Base-by-base conservation (phyloP, 2,113 vertebrate species). In the Genyomyrus donnyi region DNA sequence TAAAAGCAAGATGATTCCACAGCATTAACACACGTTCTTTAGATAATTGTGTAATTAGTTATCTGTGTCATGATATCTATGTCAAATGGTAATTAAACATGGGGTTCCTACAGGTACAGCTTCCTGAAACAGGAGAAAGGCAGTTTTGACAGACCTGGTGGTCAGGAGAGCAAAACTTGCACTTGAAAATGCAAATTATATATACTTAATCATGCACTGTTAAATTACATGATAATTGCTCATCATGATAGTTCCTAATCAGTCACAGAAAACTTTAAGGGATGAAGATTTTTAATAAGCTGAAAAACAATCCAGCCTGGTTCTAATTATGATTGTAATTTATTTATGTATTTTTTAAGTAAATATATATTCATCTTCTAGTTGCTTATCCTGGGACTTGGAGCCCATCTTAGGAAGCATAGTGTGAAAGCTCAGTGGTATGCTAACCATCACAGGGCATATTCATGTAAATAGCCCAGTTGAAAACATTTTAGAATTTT, bases 211-310 rank as follows among this genome's bases (percentile, higher is more conserved):
- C 35, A 42, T 27, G 62, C 62, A 70, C 62, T 70, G 10, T 70
- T 70, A 70, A 70, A 70, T 70, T 70, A 70, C 62, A 70, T 70
- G 62, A 70, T 70, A 70, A 70, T 70, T 70, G 62, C 62, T 70
- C 62, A 70, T 70, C 74, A 39, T 13, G 74, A 39, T 39, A 80
- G 35, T 70, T 42, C 74, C 35, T 80, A 80, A 80, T 39, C 74
- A 80, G 74, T 39, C 35, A 42, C 74, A 80, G 31, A 80, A 35
- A 80, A 80, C 35, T 80, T 42, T 80, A 42, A 35, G 31, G 74
- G 35, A 80, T 80, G 35, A 42, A 80, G 13, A 80, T 42, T 80
- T 80, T 80, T 80, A 80, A 80, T 80, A 35, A 80, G 74, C 31
- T 42, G 74, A 80, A 80, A 42, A 80, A 17, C 35, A 80, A 80